These are phyloP conservation scores for Catharus bicknelli DNA, from an alignment of 2,113 vertebrate species.

Conservation along the genomic window DNA sequence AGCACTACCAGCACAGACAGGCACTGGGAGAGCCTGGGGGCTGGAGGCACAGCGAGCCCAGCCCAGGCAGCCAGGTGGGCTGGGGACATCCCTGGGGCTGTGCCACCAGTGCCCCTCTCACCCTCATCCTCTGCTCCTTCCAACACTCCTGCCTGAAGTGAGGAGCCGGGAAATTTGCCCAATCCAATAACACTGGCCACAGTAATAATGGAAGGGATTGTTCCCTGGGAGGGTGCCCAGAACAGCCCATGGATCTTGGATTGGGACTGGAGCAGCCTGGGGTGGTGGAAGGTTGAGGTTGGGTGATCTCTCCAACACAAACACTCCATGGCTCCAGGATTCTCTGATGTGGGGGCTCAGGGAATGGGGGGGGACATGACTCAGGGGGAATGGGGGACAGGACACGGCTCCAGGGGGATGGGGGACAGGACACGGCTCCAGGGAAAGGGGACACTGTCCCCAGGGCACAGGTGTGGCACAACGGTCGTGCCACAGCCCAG, in stretches of 20 bases:
- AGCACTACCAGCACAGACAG: no score
- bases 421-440: no score
- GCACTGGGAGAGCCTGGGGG: no score
- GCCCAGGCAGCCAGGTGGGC: background rate
- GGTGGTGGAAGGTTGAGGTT: background rate
- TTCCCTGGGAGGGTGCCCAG: background rate
- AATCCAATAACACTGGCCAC: background rate
- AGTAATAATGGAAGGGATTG: background rate
- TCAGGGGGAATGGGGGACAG: no score
- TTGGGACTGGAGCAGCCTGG: background rate
- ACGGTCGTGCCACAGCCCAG: background rate
- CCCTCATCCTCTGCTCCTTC: background rate
- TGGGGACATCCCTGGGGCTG: background rate
- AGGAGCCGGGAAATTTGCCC: background rate
- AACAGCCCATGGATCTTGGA: background rate
- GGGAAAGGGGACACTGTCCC: background rate
- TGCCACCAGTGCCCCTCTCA: background rate
- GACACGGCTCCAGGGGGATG: no score
- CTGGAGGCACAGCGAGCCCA: no score
- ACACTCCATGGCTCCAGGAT: background rate
- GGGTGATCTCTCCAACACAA: no score
- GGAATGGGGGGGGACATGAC: background rate
- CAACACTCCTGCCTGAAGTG: background rate
- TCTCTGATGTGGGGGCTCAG: fast-evolving
- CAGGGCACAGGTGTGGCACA: background rate